Base-by-base conservation (phyloP, 2,113 vertebrate genomes). In the Alligator sinensis region DNA sequence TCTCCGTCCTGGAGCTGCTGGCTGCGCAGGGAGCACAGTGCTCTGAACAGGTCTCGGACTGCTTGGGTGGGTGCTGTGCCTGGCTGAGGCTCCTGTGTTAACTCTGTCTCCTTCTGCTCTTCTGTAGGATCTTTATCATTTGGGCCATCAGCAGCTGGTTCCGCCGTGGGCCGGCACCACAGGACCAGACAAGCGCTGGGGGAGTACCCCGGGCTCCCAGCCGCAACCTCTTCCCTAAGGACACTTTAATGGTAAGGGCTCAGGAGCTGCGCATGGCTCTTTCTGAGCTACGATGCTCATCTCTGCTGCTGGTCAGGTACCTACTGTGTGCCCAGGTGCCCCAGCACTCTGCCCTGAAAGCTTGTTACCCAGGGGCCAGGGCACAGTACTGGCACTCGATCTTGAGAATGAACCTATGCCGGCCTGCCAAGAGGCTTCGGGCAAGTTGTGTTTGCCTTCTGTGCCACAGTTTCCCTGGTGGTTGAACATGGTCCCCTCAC, bases 141-240 rank as follows among this genome's bases (percentile, higher is more conserved):
- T 99, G 99, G 99, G 99, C 99, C 76, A 99, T 99, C 97, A 99
- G 99, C 97, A 99, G 99, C 96, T 99, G 99, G 99, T 99, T 99
- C 94, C 99, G 99, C 58, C 97, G 99, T 88, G 99, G 99, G 68
- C 98, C 99, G 1, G 96, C 99, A 47, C 98, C 99, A 7, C 99
- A 99, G 95, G 99, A 99, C 96, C 99, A 98, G 89, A 98, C 54
- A 75, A 98, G 98, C 11, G 94, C 98, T 0, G 98, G 98, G 0
- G 99, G 99, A 38, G 97, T 98, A 2, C 98, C 99, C 0, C 98
- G 98, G 4, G 97, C 98, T 21, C 99, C 99, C 47, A 99, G 99
- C 98, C 98, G 99, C 58, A 99, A 99, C 97, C 99, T 99, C 57
- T 99, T 99, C 95, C 98, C 99, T 80, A 99, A 99, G 97, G 99